These are phyloP conservation scores for Apostichopus californicus DNA, from an alignment of 35 echinoderm and acorn worm species.

Conservation along the genomic window DNA sequence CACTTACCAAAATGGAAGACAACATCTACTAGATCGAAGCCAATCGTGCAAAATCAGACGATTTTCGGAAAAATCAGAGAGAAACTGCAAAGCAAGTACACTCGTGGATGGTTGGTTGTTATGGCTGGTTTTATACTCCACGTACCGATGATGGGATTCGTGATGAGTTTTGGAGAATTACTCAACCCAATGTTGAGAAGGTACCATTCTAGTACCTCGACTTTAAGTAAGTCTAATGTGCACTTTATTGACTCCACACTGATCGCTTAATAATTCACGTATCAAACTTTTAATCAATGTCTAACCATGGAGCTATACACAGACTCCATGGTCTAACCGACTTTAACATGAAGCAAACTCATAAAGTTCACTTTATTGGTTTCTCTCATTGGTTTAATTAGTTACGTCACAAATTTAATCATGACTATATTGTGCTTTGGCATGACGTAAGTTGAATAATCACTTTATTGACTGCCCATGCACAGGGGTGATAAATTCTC, in stretches of 20 bases:
- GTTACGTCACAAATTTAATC: no score
- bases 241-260: not conserved
- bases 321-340: no score
- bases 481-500: no score
- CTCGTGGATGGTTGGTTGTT: constrained; percentile 77
- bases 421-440: no score
- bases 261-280: no score
- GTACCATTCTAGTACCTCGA: constrained; percentile 61
- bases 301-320: no score
- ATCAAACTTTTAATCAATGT: no score
- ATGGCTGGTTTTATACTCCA: constrained; percentile 83
- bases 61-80: not conserved
- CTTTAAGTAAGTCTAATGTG: constrained; percentile 72
- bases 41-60: not conserved
- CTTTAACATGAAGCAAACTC: no score
- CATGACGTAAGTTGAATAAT: no score
- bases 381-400: no score
- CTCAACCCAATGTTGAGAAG: constrained; percentile 64
- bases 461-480: no score
- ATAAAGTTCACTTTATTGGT: no score
- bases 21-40: not conserved
- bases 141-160: constrained; percentile 90
- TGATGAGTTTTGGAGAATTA: constrained; percentile 98
- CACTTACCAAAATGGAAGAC: constrained; percentile 9
- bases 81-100: not conserved